A percentile compares a stretch with the other conserved stretches of the same genome.
These are phyloP conservation scores for Netelia virgata DNA, from an alignment of 2,888 invertebrate genomes.

Conservation along the genomic window DNA sequence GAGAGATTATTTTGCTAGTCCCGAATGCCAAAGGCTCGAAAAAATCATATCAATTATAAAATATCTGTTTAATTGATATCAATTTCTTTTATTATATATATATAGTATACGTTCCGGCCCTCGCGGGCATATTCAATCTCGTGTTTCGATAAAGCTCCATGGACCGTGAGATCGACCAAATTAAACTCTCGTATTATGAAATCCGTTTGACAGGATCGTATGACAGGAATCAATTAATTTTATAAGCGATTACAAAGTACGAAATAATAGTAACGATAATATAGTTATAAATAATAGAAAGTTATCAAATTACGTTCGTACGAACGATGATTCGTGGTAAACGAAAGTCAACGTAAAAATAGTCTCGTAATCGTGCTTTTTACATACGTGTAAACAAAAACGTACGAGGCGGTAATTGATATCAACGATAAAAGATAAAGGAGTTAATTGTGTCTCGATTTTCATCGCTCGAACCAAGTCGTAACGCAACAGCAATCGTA, in stretches of 20 bases:
- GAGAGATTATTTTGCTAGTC: background rate
- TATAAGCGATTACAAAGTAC: background rate
- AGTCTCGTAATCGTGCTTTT: too few relatives aligned
- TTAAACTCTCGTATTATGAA: background rate
- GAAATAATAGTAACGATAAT: background rate
- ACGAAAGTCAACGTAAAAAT: background rate
- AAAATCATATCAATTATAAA: background rate
- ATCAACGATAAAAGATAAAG: conserved; percentile 3
- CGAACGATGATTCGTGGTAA: background rate
- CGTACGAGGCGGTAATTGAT: background rate
- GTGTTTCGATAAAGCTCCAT: background rate
- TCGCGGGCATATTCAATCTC: background rate
- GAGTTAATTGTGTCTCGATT: conserved; percentile 5
- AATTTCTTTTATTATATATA: too few relatives aligned
- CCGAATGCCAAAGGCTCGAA: background rate
- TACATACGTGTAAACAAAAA: too few relatives aligned
- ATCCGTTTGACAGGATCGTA: background rate
- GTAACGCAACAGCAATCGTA: too few relatives aligned
- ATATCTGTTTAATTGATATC: too few relatives aligned
- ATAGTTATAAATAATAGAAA: background rate
- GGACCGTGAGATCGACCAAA: background rate
- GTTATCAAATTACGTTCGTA: background rate
- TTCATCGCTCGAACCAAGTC: background rate
- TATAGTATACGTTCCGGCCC: background rate
- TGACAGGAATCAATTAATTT: background rate